Conservation (phyloP, 2,888 invertebrate genomes). For the Agrotis exclamationis region DNA sequence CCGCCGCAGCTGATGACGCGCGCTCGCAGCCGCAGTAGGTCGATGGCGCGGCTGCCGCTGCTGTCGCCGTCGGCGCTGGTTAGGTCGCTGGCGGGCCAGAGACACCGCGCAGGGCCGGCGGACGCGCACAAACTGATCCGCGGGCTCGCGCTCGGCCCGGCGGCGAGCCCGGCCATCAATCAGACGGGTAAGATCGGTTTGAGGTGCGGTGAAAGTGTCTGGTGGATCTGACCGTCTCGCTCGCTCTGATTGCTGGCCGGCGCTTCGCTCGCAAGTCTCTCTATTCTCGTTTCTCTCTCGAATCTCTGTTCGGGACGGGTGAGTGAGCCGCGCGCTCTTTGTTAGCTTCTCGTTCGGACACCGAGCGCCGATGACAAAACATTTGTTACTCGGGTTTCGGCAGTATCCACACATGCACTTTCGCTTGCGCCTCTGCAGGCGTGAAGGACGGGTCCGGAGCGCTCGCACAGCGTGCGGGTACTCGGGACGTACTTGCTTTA, state of each 20-base stretch:
- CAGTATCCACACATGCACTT: slow-evolving; percentile 88
- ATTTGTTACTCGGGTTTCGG: slow-evolving; percentile 80
- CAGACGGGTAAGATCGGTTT: slow-evolving; percentile 80
- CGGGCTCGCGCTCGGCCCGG: slow-evolving; percentile 73
- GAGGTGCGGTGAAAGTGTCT: slow-evolving; percentile 87
- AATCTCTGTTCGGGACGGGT: slow-evolving; percentile 76
- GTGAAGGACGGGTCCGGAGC: slow-evolving; percentile 51
- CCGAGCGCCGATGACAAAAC: slow-evolving; percentile 73
- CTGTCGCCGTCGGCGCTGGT: slow-evolving; percentile 77
- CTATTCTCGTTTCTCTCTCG: slow-evolving; percentile 64
- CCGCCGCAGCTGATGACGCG: slow-evolving; percentile 25
- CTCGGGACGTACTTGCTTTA: slow-evolving; percentile 49
- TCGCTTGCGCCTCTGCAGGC: slow-evolving; percentile 84
- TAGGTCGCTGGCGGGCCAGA: slow-evolving; percentile 72
- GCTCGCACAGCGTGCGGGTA: slow-evolving; percentile 53
- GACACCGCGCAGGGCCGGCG: slow-evolving; percentile 67
- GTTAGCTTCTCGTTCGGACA: slow-evolving; percentile 67
- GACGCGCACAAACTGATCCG: slow-evolving; percentile 75
- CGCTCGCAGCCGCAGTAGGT: slow-evolving; percentile 32
- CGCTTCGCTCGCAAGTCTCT: slow-evolving; percentile 59
- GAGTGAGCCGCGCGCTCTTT: slow-evolving; percentile 73
- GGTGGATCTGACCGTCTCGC: slow-evolving; percentile 69
- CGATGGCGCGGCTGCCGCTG: slow-evolving; percentile 65
- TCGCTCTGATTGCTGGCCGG: slow-evolving; percentile 69
- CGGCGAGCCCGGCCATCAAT: slow-evolving; percentile 68